Percentiles rank a stretch among this genome's conserved stretches.
Conservation (phyloP, 1,140 invertebrate genomes). For the Drosophila pallidifrons region DNA sequence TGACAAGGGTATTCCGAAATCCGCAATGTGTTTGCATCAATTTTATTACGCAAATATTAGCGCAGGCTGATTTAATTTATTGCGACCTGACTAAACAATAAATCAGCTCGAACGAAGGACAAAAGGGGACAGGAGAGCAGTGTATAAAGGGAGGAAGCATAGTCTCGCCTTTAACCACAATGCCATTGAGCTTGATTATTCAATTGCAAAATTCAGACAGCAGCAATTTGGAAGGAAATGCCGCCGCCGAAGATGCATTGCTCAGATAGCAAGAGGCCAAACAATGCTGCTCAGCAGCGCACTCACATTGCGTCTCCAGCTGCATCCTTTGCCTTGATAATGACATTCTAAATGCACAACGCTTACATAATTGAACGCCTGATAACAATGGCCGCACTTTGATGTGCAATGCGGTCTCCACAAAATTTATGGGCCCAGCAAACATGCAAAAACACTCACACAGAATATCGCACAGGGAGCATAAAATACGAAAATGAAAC, state of each 20-base stretch:
- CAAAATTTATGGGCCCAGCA: conserved; percentile 35
- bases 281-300: conserved; percentile 19
- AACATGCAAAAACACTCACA: not conserved
- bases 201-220: conserved; percentile 76
- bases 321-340: conserved; percentile 56
- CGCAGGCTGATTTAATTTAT: conserved; percentile 71
- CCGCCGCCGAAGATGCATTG: conserved; percentile 58
- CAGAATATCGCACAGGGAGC: not conserved
- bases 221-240: conserved; percentile 61
- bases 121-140: not conserved
- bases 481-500: conserved; percentile 19
- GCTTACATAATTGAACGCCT: conserved; percentile 59
- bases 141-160: not conserved
- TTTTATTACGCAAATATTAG: conserved; percentile 80
- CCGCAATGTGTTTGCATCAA: conserved; percentile 53
- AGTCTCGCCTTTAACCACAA: conserved; percentile 17
- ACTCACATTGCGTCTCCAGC: conserved; percentile 20
- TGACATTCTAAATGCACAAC: conserved; percentile 70
- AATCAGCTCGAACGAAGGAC: conserved; percentile 48
- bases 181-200: conserved; percentile 73
- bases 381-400: conserved; percentile 57
- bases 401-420: conserved; percentile 22
- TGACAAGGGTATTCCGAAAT: conserved; percentile 55
- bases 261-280: conserved; percentile 56
- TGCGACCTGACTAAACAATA: conserved; percentile 62